A percentile compares a stretch with the other conserved stretches of the same genome.
Conservation (phyloP, 2,888 invertebrate species). For the Acanthosoma haemorrhoidale region DNA sequence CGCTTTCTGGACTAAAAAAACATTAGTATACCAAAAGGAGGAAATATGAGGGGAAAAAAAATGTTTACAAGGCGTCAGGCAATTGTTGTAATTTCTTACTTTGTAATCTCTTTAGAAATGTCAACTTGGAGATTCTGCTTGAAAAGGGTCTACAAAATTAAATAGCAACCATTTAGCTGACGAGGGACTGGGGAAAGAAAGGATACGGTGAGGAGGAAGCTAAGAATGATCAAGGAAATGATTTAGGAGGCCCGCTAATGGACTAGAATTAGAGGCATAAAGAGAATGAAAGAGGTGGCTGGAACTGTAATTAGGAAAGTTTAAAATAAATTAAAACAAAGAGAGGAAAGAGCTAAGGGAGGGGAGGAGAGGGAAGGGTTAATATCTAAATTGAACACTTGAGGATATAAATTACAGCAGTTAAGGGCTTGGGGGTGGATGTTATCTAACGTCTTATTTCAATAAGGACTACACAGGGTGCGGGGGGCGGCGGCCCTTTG, state of each 20-base stretch:
- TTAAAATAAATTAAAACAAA: conserved; percentile 28
- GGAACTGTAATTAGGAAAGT: conserved; percentile 15
- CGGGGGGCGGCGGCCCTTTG: background rate
- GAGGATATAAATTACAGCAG: conserved; percentile 21
- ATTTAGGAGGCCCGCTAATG: conserved; percentile 13
- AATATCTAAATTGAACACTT: conserved; percentile 27
- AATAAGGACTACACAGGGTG: background rate
- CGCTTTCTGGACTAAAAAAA: too few relatives aligned
- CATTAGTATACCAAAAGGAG: too few relatives aligned
- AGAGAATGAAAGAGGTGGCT: background rate
- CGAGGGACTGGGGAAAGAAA: background rate
- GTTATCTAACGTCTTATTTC: conserved; percentile 27
- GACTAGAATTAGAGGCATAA: background rate
- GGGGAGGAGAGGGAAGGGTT: background rate
- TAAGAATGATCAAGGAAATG: background rate
- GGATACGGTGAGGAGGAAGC: background rate
- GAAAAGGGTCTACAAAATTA: background rate
- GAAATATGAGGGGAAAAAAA: too few relatives aligned
- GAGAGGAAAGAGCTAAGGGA: background rate
- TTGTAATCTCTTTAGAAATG: too few relatives aligned
- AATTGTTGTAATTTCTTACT: too few relatives aligned
- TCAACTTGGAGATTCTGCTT: too few relatives aligned
- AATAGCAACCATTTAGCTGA: background rate
- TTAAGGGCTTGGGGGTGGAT: conserved; percentile 1
- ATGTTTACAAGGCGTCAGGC: too few relatives aligned